These are phyloP conservation scores for Acinonyx jubatus DNA, from an alignment of 2,113 vertebrate species.

Conservation along the genomic window DNA sequence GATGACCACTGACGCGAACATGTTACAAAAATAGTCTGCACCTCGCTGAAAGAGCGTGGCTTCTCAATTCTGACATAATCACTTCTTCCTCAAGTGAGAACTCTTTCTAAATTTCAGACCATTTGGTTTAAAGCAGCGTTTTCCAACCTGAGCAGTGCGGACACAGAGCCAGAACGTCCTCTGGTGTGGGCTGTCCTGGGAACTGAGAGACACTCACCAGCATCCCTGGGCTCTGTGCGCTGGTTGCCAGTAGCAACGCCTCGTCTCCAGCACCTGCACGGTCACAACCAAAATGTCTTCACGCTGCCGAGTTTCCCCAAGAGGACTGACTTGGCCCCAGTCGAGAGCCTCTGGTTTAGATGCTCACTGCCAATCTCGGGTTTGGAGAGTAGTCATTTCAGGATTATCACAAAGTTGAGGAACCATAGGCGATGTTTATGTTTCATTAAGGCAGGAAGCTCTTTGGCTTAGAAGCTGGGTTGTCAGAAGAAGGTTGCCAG, in stretches of 20 bases:
- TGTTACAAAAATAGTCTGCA: not conserved
- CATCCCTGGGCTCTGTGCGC: not conserved
- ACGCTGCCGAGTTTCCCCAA: not conserved
- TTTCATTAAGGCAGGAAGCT: not conserved
- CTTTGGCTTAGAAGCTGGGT: not conserved
- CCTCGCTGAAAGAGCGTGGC: constrained; percentile 57
- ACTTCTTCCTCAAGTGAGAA: not conserved
- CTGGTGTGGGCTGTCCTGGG: too few species aligned
- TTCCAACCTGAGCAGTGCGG: not conserved
- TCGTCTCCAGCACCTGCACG: rapidly evolving
- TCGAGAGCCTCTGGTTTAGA: not conserved
- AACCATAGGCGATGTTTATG: not conserved
- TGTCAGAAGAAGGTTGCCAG: not conserved
- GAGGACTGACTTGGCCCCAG: too few species aligned
- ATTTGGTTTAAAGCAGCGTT: not conserved
- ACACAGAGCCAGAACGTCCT: not conserved
- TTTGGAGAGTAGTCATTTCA: not conserved
- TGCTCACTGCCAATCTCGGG: not conserved
- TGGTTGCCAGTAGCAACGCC: not conserved
- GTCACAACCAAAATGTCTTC: not conserved
- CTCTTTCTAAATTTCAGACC: not conserved
- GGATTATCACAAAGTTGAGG: not conserved
- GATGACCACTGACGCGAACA: not conserved
- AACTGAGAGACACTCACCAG: rapidly evolving
- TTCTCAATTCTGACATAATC: not conserved